These are phyloP conservation scores for Trogon surrucura DNA, from an alignment of 2,113 vertebrate genomes.

Conservation along the genomic window DNA sequence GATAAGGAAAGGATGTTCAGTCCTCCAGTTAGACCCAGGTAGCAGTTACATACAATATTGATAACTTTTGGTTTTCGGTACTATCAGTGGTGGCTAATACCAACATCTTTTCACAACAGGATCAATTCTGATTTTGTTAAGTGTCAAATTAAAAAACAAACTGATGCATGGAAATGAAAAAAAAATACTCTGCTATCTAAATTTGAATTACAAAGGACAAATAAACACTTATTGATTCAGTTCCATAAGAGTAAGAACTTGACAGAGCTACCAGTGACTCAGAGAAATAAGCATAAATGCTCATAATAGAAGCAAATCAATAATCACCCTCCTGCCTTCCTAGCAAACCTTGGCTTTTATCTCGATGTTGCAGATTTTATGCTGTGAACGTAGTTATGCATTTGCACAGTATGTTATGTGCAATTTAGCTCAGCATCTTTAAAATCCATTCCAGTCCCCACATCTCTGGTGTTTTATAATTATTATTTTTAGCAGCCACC, in stretches of 20 bases:
- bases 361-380: background rate
- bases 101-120: background rate
- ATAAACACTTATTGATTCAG: background rate
- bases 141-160: background rate
- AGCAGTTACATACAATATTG: background rate
- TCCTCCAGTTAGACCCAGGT: background rate
- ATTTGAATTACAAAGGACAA: background rate
- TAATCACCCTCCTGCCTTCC: background rate
- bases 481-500: background rate
- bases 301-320: constrained; percentile 2
- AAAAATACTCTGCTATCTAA: background rate
- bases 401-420: background rate
- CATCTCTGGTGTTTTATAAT: background rate
- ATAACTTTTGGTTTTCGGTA: background rate
- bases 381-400: background rate
- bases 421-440: background rate
- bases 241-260: background rate
- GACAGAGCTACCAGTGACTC: background rate
- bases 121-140: constrained; percentile 9
- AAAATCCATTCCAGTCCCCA: background rate
- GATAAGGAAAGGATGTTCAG: background rate
- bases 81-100: background rate
- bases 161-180: background rate
- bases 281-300: background rate
- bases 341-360: background rate